Conservation (phyloP, 2,113 vertebrate species). For the Alethe castanea region DNA sequence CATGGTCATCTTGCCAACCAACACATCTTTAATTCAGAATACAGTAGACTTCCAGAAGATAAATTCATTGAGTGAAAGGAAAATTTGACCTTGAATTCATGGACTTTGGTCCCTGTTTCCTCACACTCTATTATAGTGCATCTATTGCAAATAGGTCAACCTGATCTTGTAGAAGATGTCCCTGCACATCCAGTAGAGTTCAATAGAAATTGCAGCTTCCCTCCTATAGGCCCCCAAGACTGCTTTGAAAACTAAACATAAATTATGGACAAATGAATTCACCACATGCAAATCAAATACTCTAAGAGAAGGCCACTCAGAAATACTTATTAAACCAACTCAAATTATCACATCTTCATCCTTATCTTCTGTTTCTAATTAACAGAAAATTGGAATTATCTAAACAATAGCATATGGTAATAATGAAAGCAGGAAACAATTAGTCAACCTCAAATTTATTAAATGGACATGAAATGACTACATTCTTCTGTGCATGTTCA, state of each 20-base stretch:
- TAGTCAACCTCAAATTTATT: conserved; percentile 31
- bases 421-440: neutral
- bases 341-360: conserved; percentile 32
- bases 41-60: neutral
- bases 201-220: neutral
- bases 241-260: conserved; percentile 14
- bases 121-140: neutral
- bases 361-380: conserved; percentile 45
- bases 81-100: neutral
- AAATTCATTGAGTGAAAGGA: neutral
- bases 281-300: conserved; percentile 37
- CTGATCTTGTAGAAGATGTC: neutral
- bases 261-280: conserved; percentile 10
- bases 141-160: neutral
- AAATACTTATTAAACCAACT: conserved; percentile 20
- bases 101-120: neutral
- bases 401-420: conserved; percentile 14
- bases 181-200: neutral
- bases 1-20: neutral
- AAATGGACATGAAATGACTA: conserved; percentile 19
- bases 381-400: conserved; percentile 23
- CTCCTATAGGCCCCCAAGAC: neutral
- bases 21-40: neutral
- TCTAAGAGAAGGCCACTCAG: conserved; percentile 9
- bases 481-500: neutral